Base-by-base conservation (phyloP, 2,888 invertebrate genomes). In the Dorcus parallelipipedus region DNA sequence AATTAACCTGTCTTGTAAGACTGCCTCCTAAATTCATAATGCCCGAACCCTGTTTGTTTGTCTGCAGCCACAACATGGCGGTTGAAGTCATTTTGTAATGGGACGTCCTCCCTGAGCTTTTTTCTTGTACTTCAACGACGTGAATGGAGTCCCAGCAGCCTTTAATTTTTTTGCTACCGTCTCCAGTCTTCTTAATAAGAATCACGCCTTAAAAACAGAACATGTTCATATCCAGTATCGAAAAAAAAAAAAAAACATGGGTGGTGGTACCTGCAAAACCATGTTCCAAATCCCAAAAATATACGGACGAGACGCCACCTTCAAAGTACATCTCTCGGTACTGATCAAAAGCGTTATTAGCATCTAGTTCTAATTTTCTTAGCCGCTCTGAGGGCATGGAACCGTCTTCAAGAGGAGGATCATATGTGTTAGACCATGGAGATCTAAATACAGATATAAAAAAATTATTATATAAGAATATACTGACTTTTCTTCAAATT, bases 111-210 rank as follows among this genome's bases (percentile, higher is more conserved):
- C 97, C 97, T 23, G 91, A 91, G 49, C 94, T 90, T 79, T 97
- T 97, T 77, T 97, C 97, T 75, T 95, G 94, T 1, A 99, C 97
- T 81, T 99, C 99, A 10, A 99, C 95, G 0, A 99, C 99, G 75
- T 99, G 99, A 73, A 99, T 97, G 2, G 98, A 98, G 78, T 99
- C 99, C 99, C 99, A 99, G 79, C 98, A 98, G 1, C 99, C 99
- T 78, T 97, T 97, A 71, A 98, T 98, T 81, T 95, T 97, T 80
- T 95, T 96, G 41, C 96, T 96, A 10, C 97, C 97, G 79, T 98
- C 97, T 0, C 97, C 98, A 1, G 95, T 96, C 80, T 99, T 99
- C 79, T 99, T 99, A 72, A 99, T 98, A 71, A 99, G 83, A 74
- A 99, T 97, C 42, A 97, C 98, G 68, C 95, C 95, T 82, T 85